These are phyloP conservation scores for Gonocerus acuteangulatus DNA, from an alignment of 2,888 invertebrate species.

Conservation along the genomic window DNA sequence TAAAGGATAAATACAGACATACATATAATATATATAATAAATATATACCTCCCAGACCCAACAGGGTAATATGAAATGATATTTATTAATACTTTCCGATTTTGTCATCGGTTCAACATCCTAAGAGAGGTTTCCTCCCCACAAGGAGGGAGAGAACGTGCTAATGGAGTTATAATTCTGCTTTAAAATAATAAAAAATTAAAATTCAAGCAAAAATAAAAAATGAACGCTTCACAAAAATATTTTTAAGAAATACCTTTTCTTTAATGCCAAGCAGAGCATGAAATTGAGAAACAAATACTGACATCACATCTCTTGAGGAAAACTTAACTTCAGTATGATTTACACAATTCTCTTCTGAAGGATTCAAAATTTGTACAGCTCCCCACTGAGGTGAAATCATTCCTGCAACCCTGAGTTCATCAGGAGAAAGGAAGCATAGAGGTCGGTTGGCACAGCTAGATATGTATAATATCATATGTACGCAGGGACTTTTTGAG, in stretches of 20 bases:
- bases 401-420: conserved; percentile 52
- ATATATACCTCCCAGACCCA: too few species aligned
- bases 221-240: not conserved
- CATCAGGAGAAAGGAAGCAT: conserved; percentile 54
- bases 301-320: conserved; percentile 60
- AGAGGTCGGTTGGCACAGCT: conserved; percentile 67
- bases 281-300: conserved; percentile 68
- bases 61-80: too few species aligned
- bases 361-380: conserved; percentile 61
- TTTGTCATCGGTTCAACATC: too few species aligned
- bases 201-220: not conserved
- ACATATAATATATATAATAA: too few species aligned
- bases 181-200: not conserved
- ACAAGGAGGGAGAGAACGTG: too few species aligned
- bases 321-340: conserved; percentile 49
- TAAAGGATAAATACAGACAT: too few species aligned
- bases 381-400: conserved; percentile 87
- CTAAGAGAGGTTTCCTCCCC: too few species aligned
- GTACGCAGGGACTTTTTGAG: conserved; percentile 70
- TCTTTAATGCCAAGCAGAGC: conserved; percentile 58
- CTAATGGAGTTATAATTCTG: too few species aligned
- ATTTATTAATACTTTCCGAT: too few species aligned
- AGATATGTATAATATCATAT: conserved; percentile 75
- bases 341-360: conserved; percentile 43
- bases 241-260: conserved; percentile 8